Percentiles rank a stretch among this genome's conserved stretches.
These are phyloP conservation scores for Pagetopsis macropterus DNA, from an alignment of 2,797 vertebrate species.

Conservation along the genomic window DNA sequence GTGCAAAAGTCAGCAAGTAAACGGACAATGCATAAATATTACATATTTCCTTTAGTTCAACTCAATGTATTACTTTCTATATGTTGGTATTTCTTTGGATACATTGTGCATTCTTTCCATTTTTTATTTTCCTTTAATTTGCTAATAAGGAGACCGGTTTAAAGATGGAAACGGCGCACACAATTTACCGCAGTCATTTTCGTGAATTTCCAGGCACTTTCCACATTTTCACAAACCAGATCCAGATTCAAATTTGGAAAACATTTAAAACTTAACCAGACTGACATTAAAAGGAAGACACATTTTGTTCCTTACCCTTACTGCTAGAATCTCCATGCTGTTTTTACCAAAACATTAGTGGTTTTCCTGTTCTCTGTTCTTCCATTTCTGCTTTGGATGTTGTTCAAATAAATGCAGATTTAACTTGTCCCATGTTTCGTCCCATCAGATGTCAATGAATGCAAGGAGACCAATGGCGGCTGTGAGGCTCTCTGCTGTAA, in stretches of 20 bases:
- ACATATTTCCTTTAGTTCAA: conserved; percentile 27
- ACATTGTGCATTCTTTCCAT: background rate
- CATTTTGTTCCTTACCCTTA: conserved; percentile 14
- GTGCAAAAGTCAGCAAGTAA: conserved; percentile 17
- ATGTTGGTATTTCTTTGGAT: conserved; percentile 35
- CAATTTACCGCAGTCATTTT: conserved; percentile 24
- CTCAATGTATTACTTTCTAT: conserved; percentile 17
- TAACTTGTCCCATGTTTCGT: conserved; percentile 24
- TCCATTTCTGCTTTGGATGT: background rate
- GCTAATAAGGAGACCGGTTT: conserved; percentile 14
- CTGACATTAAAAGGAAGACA: conserved; percentile 33
- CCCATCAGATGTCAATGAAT: conserved; percentile 85
- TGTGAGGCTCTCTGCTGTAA: conserved; percentile 86
- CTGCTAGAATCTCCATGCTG: background rate
- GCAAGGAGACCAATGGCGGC: conserved; percentile 82
- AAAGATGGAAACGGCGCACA: conserved; percentile 33
- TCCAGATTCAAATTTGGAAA: conserved; percentile 42
- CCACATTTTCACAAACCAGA: conserved; percentile 17
- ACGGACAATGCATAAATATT: background rate
- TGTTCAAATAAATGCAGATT: background rate
- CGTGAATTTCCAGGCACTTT: conserved; percentile 51
- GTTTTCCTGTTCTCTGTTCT: conserved; percentile 10
- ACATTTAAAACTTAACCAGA: conserved; percentile 39
- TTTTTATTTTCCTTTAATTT: conserved; percentile 29
- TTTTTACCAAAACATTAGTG: conserved; percentile 15